These are phyloP conservation scores for Chaetodon trifascialis DNA, from an alignment of 2,113 vertebrate species.

Conservation along the genomic window DNA sequence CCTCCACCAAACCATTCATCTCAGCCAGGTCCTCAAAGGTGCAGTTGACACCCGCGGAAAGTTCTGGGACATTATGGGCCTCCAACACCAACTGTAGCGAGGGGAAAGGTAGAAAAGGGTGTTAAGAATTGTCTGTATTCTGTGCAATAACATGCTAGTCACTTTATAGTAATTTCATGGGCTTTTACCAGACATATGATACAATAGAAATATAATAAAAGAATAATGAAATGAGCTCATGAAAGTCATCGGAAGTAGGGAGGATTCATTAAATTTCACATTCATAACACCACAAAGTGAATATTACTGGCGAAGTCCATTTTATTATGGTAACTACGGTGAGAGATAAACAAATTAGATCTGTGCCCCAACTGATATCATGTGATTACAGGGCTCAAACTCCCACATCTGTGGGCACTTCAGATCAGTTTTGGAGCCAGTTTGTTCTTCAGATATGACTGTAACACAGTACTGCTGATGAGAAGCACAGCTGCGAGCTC, in stretches of 20 bases:
- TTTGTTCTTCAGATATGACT: conserved; percentile 25
- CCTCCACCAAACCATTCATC: conserved; percentile 95
- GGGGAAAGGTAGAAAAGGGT: not conserved
- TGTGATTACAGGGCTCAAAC: not conserved
- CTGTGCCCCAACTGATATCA: not conserved
- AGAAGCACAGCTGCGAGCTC: conserved; percentile 41
- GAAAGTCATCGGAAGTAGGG: not conserved
- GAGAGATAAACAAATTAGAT: conserved; percentile 11
- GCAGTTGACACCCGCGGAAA: conserved; percentile 97
- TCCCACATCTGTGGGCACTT: conserved; percentile 34
- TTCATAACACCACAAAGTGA: not conserved
- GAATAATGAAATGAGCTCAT: not conserved
- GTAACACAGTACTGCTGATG: conserved; percentile 25
- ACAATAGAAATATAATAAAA: not conserved
- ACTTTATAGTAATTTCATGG: not conserved
- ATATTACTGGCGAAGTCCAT: not conserved
- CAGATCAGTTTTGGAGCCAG: conserved; percentile 22
- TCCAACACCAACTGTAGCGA: conserved; percentile 92
- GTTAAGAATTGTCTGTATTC: not conserved
- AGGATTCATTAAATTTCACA: not conserved
- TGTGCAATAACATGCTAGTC: not conserved
- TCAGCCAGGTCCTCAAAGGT: conserved; percentile 96
- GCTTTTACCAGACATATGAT: not conserved
- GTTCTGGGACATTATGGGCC: conserved; percentile 97
- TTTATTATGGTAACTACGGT: not conserved